These are phyloP conservation scores for Drosophila pandora DNA, from an alignment of 1,140 invertebrate species.

Conservation along the genomic window DNA sequence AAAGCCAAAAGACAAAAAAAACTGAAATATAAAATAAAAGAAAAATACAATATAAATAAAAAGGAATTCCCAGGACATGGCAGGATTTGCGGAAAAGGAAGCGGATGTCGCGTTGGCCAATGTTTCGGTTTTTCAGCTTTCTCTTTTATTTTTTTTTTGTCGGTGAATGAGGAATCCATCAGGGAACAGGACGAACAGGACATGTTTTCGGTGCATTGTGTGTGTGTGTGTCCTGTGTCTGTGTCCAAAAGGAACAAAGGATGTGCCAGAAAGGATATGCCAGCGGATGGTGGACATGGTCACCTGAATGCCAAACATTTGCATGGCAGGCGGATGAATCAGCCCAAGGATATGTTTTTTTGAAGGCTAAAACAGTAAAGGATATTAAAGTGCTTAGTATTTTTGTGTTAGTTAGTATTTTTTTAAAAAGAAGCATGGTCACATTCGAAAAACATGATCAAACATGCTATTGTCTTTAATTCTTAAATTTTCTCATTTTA, in stretches of 20 bases:
- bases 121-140: constrained; percentile 44
- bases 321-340: constrained; percentile 24
- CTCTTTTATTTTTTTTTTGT: constrained; percentile 13
- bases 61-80: constrained; percentile 43
- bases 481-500: neutral
- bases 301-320: constrained; percentile 23
- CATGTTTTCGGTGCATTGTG: constrained; percentile 17
- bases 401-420: too few species aligned
- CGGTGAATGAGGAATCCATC: constrained; percentile 47
- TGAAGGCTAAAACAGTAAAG: neutral
- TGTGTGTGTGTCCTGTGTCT: constrained; percentile 11
- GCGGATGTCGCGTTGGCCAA: constrained; percentile 77
- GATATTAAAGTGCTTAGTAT: too few species aligned
- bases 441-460: too few species aligned
- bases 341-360: neutral
- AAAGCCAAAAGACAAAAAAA: constrained; percentile 25
- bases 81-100: constrained; percentile 67
- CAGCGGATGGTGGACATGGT: neutral
- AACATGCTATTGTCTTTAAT: too few species aligned
- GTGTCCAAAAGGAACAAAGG: constrained; percentile 8
- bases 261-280: constrained; percentile 9
- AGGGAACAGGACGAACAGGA: constrained; percentile 22
- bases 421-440: too few species aligned
- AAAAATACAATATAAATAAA: constrained; percentile 38
- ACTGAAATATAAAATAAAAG: neutral